Conservation (phyloP, 2,113 vertebrate genomes). For the Electrona antarctica region DNA sequence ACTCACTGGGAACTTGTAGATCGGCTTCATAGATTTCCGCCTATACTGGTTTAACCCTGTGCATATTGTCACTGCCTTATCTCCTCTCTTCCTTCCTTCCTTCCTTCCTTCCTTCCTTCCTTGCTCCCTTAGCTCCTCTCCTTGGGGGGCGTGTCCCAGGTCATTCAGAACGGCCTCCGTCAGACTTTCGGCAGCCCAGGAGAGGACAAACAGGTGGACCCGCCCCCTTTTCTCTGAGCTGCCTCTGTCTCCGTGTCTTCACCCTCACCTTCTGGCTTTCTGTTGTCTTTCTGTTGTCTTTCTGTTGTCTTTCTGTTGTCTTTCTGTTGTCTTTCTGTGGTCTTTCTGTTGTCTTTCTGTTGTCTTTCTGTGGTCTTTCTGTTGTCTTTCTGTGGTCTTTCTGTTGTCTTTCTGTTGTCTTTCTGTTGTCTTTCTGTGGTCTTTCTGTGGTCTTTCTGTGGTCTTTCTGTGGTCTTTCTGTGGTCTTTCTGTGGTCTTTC, state of each 20-base stretch:
- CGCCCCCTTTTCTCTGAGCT: constrained; percentile 47
- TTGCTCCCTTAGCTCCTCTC: constrained; percentile 89
- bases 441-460: too few relatives aligned
- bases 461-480: too few relatives aligned
- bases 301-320: too few relatives aligned
- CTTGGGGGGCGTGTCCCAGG: constrained; percentile 96
- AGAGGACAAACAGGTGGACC: constrained; percentile 97
- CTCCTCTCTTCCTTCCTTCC: constrained; percentile 37
- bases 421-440: too few relatives aligned
- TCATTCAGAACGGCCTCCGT: constrained; percentile 97
- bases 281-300: neutral
- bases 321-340: constrained; percentile 10
- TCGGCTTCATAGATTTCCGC: too few relatives aligned
- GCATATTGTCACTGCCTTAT: constrained; percentile 15
- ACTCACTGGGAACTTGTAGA: too few relatives aligned
- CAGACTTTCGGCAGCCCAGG: constrained; percentile 93
- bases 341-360: too few relatives aligned
- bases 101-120: constrained; percentile 68
- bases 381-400: too few relatives aligned
- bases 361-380: too few relatives aligned
- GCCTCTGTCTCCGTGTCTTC: constrained; percentile 9
- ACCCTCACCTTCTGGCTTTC: neutral
- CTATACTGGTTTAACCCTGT: too few relatives aligned
- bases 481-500: too few relatives aligned
- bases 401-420: too few relatives aligned